Evolutionary conservation across 2,888 invertebrate species (phyloP), one percentile per base, ranked within the genome.

Genomic region (Ceratothoa steindachneri): DNA sequence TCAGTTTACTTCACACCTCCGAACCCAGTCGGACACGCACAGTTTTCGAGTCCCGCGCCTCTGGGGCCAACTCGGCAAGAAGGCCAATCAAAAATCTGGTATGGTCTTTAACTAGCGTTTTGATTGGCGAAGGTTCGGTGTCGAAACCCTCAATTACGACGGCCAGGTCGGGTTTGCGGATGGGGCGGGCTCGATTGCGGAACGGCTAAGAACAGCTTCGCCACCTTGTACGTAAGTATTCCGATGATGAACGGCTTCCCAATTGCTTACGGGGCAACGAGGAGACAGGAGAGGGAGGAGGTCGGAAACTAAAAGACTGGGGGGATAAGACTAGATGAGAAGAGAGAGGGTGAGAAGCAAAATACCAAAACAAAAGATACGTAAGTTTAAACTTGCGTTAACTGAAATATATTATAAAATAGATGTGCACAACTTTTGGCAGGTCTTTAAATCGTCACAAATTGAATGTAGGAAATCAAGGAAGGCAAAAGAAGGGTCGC

Each of bases 1-100:
- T 75, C 75, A 72, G 72, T 72, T 69, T 52, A 68, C 69, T 75
- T 75, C 75, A 72, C 75, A 75, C 75, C 75, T 75, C 53, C 31
- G 70, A 30, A 67, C 65, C 67, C 69, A 55, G 60, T 60, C 66
- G 24, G 27, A 60, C 73, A 70, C 69, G 73, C 41, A 41, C 53
- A 60, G 60, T 12, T 5, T 24, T 60, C 19, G 60, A 60, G 24
- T 60, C 60, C n/a, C n/a, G 24, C 22, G 60, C 60, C 22, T 24
- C 60, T n/a, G 24, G 22, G 60, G 24, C 12, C 60, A 15, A 22
- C 27, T n/a, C 12, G 12, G 22, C 12, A 12, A 60, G 27, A 60
- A n/a, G 24, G 9, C 60, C 60, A 60, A 60, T 60, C 24, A 60
- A 24, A n/a, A 60, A 60, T 60, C 60, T n/a, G 27, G 24, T 60